Conservation (phyloP, 2,888 invertebrate genomes). For the Pseudoips prasinana region DNA sequence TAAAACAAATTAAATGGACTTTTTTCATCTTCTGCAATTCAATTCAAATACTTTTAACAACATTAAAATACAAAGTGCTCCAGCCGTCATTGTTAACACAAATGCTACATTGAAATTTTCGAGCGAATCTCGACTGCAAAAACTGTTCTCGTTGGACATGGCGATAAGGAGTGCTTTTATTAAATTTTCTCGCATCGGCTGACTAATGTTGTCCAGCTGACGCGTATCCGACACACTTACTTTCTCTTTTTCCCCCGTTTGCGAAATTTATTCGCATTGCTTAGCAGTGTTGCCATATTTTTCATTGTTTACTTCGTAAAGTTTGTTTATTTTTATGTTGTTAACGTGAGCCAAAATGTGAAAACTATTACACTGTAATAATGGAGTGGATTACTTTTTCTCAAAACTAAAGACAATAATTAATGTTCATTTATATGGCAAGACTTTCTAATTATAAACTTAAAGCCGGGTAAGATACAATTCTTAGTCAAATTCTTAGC, state of each 20-base stretch:
- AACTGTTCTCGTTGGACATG: slow-evolving; percentile 39
- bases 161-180: slow-evolving; percentile 72
- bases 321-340: too few species aligned
- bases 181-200: slow-evolving; percentile 77
- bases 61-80: slow-evolving; percentile 25
- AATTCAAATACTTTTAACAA: slow-evolving; percentile 21
- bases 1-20: too few species aligned
- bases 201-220: slow-evolving; percentile 77
- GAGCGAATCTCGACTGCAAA: slow-evolving; percentile 26
- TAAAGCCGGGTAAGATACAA: too few species aligned
- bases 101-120: slow-evolving; percentile 30
- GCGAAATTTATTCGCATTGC: slow-evolving; percentile 50
- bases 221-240: slow-evolving; percentile 63
- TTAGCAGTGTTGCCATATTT: slow-evolving; percentile 40
- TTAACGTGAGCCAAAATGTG: too few species aligned
- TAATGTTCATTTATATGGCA: too few species aligned
- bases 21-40: too few species aligned
- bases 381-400: too few species aligned
- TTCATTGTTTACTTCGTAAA: slow-evolving; percentile 9
- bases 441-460: too few species aligned
- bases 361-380: too few species aligned
- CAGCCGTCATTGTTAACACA: slow-evolving; percentile 20
- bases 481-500: too few species aligned
- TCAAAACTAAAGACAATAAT: too few species aligned
- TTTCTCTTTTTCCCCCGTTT: slow-evolving; percentile 58